Evolutionary conservation across 2,888 invertebrate species (phyloP).

Genomic region (Eubasilissa splendida): DNA sequence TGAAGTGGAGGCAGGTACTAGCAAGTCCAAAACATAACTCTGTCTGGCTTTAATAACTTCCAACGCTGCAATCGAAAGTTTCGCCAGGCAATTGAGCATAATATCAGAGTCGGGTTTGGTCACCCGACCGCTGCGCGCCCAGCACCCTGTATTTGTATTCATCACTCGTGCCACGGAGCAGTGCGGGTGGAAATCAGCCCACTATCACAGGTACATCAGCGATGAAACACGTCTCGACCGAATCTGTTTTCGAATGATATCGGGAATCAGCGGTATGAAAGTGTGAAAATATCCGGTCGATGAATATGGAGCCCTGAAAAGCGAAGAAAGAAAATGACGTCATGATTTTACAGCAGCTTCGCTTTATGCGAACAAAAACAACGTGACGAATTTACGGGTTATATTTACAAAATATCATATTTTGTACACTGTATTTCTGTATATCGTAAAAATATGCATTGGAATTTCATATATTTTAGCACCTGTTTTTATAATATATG

Average conservation of each 20-base stretch:
- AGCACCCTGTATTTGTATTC: slow-evolving; percentile 32
- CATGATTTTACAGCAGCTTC: slow-evolving; percentile 19
- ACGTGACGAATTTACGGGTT: no score
- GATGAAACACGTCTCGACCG: slow-evolving; percentile 22
- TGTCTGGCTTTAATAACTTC: not conserved
- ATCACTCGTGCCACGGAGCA: slow-evolving; percentile 15
- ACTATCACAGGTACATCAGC: not conserved
- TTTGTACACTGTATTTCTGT: no score
- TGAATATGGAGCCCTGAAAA: slow-evolving; percentile 15
- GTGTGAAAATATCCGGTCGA: slow-evolving; percentile 25
- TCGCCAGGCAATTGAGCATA: slow-evolving; percentile 6
- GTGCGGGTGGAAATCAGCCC: slow-evolving; percentile 36
- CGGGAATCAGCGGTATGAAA: slow-evolving; percentile 18
- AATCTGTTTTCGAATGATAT: slow-evolving; percentile 47
- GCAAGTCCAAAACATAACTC: no score
- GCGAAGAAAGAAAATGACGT: slow-evolving; percentile 16
- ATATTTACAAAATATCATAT: no score
- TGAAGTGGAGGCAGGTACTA: no score
- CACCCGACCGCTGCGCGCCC: slow-evolving; percentile 15
- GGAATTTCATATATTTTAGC: no score
- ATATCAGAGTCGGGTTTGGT: slow-evolving; percentile 1
- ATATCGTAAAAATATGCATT: no score
- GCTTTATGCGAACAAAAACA: not conserved
- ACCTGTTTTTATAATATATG: no score
- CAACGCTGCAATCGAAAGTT: slow-evolving; percentile 25